Evolutionary conservation across 1,140 invertebrate species (phyloP).

Genomic region (Drosophila kohkoa): DNA sequence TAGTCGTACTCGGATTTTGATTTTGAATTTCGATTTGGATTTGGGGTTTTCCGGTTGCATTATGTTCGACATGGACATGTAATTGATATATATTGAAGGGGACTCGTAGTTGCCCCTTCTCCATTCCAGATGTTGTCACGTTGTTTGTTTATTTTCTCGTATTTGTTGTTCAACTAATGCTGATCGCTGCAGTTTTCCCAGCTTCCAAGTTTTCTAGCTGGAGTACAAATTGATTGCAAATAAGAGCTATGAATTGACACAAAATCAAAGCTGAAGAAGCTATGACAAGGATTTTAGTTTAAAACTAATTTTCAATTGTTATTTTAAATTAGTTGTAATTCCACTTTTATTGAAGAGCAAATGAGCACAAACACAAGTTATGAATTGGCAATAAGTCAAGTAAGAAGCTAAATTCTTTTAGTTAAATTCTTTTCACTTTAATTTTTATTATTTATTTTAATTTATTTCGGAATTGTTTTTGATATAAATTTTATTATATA

Average conservation of each 20-base stretch:
- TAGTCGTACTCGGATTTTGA: conserved; percentile 7
- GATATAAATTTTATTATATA: too few relatives aligned
- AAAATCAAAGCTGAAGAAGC: not conserved
- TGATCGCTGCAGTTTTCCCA: conserved; percentile 51
- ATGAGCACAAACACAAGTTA: too few relatives aligned
- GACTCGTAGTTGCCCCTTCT: not conserved
- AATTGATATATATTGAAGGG: conserved; percentile 77
- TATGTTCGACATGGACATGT: conserved; percentile 68
- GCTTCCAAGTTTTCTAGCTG: conserved; percentile 37
- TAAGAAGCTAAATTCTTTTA: too few relatives aligned
- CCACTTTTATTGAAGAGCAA: too few relatives aligned
- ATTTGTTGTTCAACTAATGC: conserved; percentile 77
- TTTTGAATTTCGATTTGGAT: conserved; percentile 10
- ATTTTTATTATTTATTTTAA: too few relatives aligned
- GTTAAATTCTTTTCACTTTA: too few relatives aligned
- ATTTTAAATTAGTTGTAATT: too few relatives aligned
- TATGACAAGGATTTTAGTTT: not conserved
- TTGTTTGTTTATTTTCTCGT: conserved; percentile 68
- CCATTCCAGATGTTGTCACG: conserved; percentile 63
- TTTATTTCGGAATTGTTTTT: too few relatives aligned
- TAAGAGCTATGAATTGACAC: not conserved
- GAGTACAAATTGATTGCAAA: conserved; percentile 21
- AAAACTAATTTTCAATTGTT: too few relatives aligned
- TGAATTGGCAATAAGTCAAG: too few relatives aligned
- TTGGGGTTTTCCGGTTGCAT: conserved; percentile 76